Base-by-base conservation (phyloP, 2,797 vertebrate species). In the Anabas testudineus region DNA sequence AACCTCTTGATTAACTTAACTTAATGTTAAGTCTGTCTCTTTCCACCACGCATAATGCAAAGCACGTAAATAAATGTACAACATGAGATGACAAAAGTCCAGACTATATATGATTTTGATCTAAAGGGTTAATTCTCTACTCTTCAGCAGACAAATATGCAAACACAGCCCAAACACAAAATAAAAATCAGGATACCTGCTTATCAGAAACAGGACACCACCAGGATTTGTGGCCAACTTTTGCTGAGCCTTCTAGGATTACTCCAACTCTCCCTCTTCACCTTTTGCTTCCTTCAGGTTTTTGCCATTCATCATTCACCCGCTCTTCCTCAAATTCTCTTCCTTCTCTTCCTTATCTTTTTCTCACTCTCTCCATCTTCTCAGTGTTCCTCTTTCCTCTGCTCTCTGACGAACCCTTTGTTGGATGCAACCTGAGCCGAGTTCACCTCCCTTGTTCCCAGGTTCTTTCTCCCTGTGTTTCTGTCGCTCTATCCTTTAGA, bases 361-460 rank as follows among this genome's bases (percentile, higher is more conserved):
- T 72, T 60, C 58, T 61, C 59, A 62, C 41, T 74, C 57, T 16
- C 14, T 22, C 49, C 68, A 66, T 70, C 58, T 8, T 51, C 59
- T 71, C 43, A 12, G 52, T 42, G 63, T 18, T 55, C 26, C 57
- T 63, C 48, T 13, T 39, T 75, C 21, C 30, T 34, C 67, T 34
- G 56, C 65, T 83, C 54, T 82, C 75, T 55, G 82, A 84, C 71
- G 64, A 67, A 80, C 67, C 88, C 92, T 93, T 89, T 83, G 86
- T 81, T 61, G 63, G 75, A 55, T 42, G 89, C 83, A 90, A 91
- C 88, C 80, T 85, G 91, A 92, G 76, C 82, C 45, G 36, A 57
- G 47, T 55, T 80, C 78, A 69, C 53, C 71, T 77, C 82, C 84
- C 70, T 76, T 43, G 83, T 91, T 92, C 91, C 88, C 90, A 92